Conservation (phyloP, 1,140 invertebrate genomes). For the Eueides isabella region DNA sequence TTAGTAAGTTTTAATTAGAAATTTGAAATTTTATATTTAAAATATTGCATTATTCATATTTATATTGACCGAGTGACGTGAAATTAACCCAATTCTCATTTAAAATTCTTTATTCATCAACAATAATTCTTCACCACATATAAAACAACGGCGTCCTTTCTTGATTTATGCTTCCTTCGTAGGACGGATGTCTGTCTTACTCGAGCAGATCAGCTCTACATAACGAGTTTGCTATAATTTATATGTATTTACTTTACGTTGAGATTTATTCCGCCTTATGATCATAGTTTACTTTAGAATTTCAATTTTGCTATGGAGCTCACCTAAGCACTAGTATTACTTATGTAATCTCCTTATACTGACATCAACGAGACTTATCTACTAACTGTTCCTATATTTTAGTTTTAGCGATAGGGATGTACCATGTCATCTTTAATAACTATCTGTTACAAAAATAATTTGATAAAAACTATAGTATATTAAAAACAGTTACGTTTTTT, state of each 20-base stretch:
- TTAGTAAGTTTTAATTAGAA: no score
- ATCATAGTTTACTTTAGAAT: slow-evolving; percentile 13
- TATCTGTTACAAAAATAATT: not conserved
- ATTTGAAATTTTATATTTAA: no score
- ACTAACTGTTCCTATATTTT: not conserved
- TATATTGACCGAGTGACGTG: no score
- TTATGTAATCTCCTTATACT: slow-evolving; percentile 4
- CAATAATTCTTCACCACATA: not conserved
- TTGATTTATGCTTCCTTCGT: slow-evolving; percentile 35
- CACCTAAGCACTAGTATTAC: slow-evolving; percentile 1
- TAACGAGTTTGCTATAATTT: not conserved
- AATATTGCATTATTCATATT: no score
- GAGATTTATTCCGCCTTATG: slow-evolving; percentile 1
- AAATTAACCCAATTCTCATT: not conserved
- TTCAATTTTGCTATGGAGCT: not conserved
- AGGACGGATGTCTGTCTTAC: slow-evolving; percentile 31
- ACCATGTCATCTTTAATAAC: not conserved
- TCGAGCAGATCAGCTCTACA: not conserved
- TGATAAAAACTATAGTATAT: no score
- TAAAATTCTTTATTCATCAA: not conserved
- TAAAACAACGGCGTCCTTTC: slow-evolving; percentile 25
- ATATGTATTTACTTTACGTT: not conserved
- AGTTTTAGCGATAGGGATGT: slow-evolving; percentile 1
- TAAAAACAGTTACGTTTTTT: no score
- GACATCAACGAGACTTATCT: slow-evolving; percentile 1